phyloP scores from a whole-genome alignment of 2,888 invertebrate genomes.

The Polydesmus complanatus region DNA sequence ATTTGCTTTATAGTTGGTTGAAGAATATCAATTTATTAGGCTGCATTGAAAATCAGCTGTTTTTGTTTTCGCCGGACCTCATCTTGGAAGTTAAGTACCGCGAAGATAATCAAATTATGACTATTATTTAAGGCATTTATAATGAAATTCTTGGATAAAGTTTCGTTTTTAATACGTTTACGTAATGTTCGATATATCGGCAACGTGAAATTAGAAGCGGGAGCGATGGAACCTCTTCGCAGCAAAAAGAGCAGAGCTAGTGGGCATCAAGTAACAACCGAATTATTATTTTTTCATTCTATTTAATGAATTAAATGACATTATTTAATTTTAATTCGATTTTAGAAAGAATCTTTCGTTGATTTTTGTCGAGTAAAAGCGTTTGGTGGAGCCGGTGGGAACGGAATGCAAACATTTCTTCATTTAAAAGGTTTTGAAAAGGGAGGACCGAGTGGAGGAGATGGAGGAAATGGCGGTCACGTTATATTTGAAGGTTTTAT shows the following conservation, averaged over 20 bases:
- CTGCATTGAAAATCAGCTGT: too few species aligned
- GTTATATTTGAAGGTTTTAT: conserved; percentile 57
- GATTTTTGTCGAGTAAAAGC: conserved; percentile 53
- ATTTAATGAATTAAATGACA: not conserved
- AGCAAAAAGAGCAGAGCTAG: not conserved
- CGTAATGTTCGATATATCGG: too few species aligned
- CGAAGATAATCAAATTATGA: too few species aligned
- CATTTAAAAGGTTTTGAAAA: conserved; percentile 65
- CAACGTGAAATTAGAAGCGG: too few species aligned
- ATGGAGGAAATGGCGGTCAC: conserved; percentile 93
- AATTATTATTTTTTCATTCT: not conserved
- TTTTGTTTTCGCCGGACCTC: too few species aligned
- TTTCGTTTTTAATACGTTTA: too few species aligned
- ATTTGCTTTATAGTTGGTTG: too few species aligned
- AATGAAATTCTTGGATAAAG: too few species aligned
- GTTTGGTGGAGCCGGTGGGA: conserved; percentile 77
- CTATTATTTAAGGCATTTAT: too few species aligned
- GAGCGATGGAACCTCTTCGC: not conserved
- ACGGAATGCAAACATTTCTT: conserved; percentile 80
- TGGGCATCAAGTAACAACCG: not conserved
- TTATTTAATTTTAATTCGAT: conserved; percentile 16
- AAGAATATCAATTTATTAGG: too few species aligned
- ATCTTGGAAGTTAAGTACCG: too few species aligned
- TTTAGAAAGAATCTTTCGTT: conserved; percentile 49
- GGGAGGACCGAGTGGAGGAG: conserved; percentile 91